Base-by-base conservation (phyloP, 2,113 vertebrate species). In the Serilophus lunatus region DNA sequence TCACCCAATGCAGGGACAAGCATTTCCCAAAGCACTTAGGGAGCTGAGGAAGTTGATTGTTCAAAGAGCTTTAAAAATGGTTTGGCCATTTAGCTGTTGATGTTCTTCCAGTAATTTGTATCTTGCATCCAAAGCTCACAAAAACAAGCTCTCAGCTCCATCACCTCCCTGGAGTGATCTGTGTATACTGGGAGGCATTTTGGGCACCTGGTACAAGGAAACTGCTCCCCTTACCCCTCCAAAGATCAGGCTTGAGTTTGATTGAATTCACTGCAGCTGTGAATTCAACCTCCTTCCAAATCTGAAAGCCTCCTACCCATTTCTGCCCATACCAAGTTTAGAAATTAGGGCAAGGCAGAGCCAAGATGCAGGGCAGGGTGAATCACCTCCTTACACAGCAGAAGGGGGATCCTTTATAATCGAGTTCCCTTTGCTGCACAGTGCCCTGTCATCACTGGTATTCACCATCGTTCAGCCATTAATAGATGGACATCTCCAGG, bases 381-480 rank as follows among this genome's bases (percentile, higher is more conserved):
- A 18, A 15, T 70, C n/a, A 17, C 9, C 19, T 20, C 49, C 7
- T 38, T 38, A 16, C 1, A 2, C 40, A 31, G 29, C 13, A 74
- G 53, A 44, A 7, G 2, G 2, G 18, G 44, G 33, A 54, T 59
- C 31, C n/a, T 38, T 33, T 71, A 18, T n/a, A n/a, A 45, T 25
- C 0, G 0, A 45, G 35, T 6, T 18, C 25, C 9, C 53, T 44
- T n/a, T 18, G 49, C 69, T 92, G 22, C 3, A 0, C 0, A 0
- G 6, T 53, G 12, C 17, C 14, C 33, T 60, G 13, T 35, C 50
- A 13, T 13, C 71, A 5, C 26, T 70, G 50, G 2, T 15, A 4
- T 23, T 70, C 84, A 38, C 36, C 36, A 18, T 33, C 18, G 3
- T 42, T 70, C 56, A 35, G 70, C 10, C 36, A n/a, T 78, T 33